Percentiles rank a stretch among this genome's conserved stretches.
Evolutionary conservation across 2,888 invertebrate genomes (phyloP).

Genomic region (Caenorhabditis parvicauda): DNA sequence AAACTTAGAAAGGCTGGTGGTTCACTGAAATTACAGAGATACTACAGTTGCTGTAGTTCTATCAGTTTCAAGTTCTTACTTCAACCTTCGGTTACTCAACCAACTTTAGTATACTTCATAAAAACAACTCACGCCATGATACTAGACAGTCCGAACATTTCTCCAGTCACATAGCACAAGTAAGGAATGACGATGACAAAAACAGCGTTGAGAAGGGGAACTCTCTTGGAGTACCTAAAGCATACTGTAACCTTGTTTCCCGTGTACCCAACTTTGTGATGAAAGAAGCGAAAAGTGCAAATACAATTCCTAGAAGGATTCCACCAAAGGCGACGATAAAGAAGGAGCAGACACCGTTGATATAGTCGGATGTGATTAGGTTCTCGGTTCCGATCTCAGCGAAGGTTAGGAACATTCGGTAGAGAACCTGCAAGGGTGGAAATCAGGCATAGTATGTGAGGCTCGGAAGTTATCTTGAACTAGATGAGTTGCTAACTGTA

Average conservation of each 20-base stretch:
- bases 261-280: conserved; percentile 52
- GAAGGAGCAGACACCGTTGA: conserved; percentile 51
- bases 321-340: conserved; percentile 60
- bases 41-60: too few species aligned
- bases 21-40: too few species aligned
- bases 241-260: not conserved
- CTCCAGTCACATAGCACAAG: conserved; percentile 89
- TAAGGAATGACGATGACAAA: conserved; percentile 98
- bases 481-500: not conserved
- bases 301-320: conserved; percentile 54
- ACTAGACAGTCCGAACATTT: conserved; percentile 96
- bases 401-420: conserved; percentile 59
- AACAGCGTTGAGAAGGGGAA: conserved; percentile 65
- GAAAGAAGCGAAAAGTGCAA: conserved; percentile 50
- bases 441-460: not conserved
- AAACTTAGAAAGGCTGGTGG: too few species aligned
- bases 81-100: too few species aligned
- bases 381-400: conserved; percentile 54
- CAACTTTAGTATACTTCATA: too few species aligned
- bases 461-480: too few species aligned
- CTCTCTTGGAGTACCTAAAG: not conserved
- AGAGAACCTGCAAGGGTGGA: conserved; percentile 64
- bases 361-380: conserved; percentile 43
- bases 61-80: too few species aligned
- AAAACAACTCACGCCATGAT: conserved; percentile 79